Conservation (phyloP, 2,113 vertebrate species). For the Podarcis raffonei region DNA sequence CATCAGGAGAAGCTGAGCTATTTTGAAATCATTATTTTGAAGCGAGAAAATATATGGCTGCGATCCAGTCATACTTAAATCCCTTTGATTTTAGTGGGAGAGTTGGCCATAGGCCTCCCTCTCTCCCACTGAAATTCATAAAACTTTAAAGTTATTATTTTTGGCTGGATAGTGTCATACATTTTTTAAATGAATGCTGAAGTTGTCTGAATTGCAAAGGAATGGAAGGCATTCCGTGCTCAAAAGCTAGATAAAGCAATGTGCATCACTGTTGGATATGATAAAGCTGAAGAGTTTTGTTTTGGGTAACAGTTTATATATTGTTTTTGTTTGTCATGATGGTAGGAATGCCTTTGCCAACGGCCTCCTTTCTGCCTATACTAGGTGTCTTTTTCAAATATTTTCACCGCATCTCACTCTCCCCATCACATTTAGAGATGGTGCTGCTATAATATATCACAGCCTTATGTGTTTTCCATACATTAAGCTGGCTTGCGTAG, state of each 20-base stretch:
- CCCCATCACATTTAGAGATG: not conserved
- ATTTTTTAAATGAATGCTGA: not conserved
- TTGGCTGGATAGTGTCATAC: not conserved
- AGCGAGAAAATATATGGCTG: not conserved
- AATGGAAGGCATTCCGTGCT: not conserved
- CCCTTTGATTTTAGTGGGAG: not conserved
- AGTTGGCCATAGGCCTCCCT: not conserved
- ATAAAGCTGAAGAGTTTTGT: not conserved
- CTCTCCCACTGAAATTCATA: not conserved
- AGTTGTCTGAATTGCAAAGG: not conserved
- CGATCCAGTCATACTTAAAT: not conserved
- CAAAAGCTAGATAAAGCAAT: not conserved
- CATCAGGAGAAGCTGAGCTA: not conserved
- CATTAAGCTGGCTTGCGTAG: not conserved
- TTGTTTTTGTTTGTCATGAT: not conserved
- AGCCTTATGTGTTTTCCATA: not conserved
- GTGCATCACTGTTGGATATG: not conserved
- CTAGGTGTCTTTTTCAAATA: conserved; percentile 32
- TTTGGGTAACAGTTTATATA: not conserved
- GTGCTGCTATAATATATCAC: conserved; percentile 13
- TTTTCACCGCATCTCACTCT: not conserved
- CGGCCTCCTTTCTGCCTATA: conserved; percentile 26
- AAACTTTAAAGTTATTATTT: not conserved
- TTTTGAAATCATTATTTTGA: not conserved
- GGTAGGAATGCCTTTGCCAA: conserved; percentile 5